Evolutionary conservation across 1,140 invertebrate species (phyloP).

Genomic region (Drosophila rhopaloa): DNA sequence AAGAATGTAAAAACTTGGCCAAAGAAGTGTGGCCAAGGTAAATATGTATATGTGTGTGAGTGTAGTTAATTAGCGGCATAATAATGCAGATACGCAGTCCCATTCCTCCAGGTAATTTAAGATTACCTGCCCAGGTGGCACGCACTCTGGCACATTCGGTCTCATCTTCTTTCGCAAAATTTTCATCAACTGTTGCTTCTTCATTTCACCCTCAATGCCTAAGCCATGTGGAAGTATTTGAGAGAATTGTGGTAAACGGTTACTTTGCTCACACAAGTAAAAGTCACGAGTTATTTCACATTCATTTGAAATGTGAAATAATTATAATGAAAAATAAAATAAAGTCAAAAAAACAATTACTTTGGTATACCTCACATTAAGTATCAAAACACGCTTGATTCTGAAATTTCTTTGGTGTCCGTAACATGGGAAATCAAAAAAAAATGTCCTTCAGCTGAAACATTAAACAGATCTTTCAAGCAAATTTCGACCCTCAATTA

Average conservation of each 20-base stretch:
- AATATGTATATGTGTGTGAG: conserved; percentile 27
- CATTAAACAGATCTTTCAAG: too few species aligned
- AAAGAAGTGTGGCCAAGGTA: conserved; percentile 26
- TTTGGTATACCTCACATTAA: too few species aligned
- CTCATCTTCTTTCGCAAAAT: conserved; percentile 15
- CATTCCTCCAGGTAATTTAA: conserved; percentile 8
- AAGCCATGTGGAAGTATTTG: background rate
- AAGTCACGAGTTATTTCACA: background rate
- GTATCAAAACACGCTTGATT: too few species aligned
- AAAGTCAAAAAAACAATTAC: too few species aligned
- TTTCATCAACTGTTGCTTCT: conserved; percentile 21
- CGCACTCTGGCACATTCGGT: background rate
- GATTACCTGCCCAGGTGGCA: conserved; percentile 34
- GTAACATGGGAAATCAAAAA: too few species aligned
- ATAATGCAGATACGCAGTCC: conserved; percentile 55
- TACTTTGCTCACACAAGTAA: background rate
- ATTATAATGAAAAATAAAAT: too few species aligned
- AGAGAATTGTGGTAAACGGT: background rate
- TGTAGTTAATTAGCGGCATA: conserved; percentile 73
- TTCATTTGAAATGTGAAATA: background rate
- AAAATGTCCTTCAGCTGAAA: too few species aligned
- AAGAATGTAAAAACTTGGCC: conserved; percentile 54
- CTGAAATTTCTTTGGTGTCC: too few species aligned
- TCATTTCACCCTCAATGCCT: background rate
- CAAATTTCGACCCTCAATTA: too few species aligned